phyloP scores from a whole-genome alignment of 2,888 invertebrate genomes.

The Polia nebulosa region DNA sequence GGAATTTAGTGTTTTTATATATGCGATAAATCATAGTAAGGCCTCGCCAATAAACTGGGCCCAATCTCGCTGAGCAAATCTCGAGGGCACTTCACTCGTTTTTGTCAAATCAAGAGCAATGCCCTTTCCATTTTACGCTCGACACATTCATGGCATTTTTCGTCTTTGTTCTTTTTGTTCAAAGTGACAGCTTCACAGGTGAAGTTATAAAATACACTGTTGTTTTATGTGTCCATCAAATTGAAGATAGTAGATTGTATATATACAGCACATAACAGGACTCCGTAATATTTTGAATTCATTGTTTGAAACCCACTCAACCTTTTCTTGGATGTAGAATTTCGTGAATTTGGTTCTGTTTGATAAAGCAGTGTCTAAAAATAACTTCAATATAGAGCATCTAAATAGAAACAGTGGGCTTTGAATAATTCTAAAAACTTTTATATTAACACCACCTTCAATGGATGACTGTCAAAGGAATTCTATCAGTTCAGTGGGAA shows the following conservation, averaged over 20 bases:
- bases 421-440: slow-evolving; percentile 36
- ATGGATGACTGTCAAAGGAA: slow-evolving; percentile 54
- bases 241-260: slow-evolving; percentile 7
- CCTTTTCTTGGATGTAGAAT: slow-evolving; percentile 10
- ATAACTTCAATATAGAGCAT: slow-evolving; percentile 1
- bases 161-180: slow-evolving; percentile 57
- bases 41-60: slow-evolving; percentile 72
- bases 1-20: slow-evolving; percentile 59
- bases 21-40: slow-evolving; percentile 70
- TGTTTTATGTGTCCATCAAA: slow-evolving; percentile 12
- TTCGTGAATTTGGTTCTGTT: not conserved
- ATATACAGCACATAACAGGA: slow-evolving; percentile 1
- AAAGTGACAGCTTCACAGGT: slow-evolving; percentile 25
- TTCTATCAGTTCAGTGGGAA: slow-evolving; percentile 57
- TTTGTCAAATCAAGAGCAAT: slow-evolving; percentile 79
- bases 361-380: slow-evolving; percentile 11
- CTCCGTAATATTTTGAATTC: not conserved
- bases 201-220: slow-evolving; percentile 16
- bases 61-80: slow-evolving; percentile 76
- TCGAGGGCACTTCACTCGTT: slow-evolving; percentile 77
- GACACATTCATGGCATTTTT: slow-evolving; percentile 67
- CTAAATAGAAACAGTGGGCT: not conserved
- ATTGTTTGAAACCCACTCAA: slow-evolving; percentile 12
- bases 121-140: slow-evolving; percentile 60
- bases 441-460: slow-evolving; percentile 38